These are phyloP conservation scores for Eilema depressum DNA, from an alignment of 2,888 invertebrate genomes.

Conservation along the genomic window DNA sequence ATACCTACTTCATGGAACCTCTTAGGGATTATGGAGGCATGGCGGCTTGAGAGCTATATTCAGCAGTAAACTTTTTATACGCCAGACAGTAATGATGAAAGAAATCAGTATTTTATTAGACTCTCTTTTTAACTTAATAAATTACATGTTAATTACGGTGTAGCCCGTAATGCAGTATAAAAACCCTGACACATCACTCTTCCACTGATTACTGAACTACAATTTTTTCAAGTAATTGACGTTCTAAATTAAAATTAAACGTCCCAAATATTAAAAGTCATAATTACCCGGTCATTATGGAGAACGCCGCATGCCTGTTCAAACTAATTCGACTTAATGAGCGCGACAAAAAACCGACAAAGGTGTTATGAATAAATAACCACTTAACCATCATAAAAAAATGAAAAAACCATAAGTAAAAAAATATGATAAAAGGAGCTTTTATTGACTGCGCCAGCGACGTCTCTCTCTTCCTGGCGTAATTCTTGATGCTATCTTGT, in stretches of 20 bases:
- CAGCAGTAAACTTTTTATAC: too few relatives aligned
- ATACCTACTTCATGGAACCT: neutral
- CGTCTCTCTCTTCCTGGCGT: slow-evolving; percentile 75
- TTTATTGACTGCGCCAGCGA: slow-evolving; percentile 79
- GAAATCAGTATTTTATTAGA: neutral
- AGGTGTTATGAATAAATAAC: slow-evolving; percentile 85
- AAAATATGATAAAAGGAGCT: slow-evolving; percentile 48
- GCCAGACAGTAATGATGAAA: neutral
- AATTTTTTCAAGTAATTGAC: slow-evolving; percentile 26
- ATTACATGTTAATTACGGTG: neutral
- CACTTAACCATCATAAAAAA: slow-evolving; percentile 71
- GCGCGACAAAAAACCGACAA: slow-evolving; percentile 78
- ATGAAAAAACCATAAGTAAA: slow-evolving; percentile 38
- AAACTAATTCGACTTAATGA: slow-evolving; percentile 77
- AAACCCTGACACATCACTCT: neutral
- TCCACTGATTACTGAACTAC: slow-evolving; percentile 20
- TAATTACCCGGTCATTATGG: slow-evolving; percentile 46
- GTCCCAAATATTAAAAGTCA: slow-evolving; percentile 43
- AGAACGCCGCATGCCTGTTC: slow-evolving; percentile 60
- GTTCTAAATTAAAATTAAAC: slow-evolving; percentile 41
- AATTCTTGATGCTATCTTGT: slow-evolving; percentile 82
- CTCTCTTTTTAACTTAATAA: neutral
- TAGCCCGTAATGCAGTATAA: neutral
- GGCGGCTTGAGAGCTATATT: neutral
- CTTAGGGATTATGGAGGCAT: too few relatives aligned